phyloP scores from a whole-genome alignment of 2,797 vertebrate genomes.

The Pterois miles region DNA sequence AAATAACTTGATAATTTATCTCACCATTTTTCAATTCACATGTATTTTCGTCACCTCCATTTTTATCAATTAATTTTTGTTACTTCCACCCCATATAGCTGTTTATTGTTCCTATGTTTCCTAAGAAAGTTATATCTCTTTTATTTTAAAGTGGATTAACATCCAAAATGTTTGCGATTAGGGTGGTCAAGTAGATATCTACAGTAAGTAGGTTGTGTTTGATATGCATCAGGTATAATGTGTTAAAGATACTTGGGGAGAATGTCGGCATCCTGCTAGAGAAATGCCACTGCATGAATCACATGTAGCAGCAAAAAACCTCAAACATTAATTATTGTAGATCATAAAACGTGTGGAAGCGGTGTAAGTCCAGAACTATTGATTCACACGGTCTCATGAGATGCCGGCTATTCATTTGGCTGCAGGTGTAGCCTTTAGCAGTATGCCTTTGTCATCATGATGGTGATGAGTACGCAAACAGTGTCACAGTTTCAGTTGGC shows the following conservation, averaged over 20 bases:
- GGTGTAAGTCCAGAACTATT: neutral
- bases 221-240: neutral
- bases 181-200: neutral
- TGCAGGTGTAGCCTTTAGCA: slow-evolving; percentile 1
- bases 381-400: neutral
- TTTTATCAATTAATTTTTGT: too few species aligned
- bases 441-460: slow-evolving; percentile 26
- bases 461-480: slow-evolving; percentile 24
- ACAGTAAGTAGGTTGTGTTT: neutral
- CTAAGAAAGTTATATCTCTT: neutral
- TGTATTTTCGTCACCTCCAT: too few species aligned
- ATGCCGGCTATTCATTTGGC: neutral
- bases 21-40: too few species aligned
- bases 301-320: neutral
- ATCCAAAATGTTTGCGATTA: neutral
- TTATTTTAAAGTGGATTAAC: neutral
- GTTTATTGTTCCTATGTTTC: neutral
- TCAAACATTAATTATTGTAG: neutral
- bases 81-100: neutral
- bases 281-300: slow-evolving; percentile 1
- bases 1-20: too few species aligned
- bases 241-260: neutral
- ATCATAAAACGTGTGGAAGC: neutral
- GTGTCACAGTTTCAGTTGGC: slow-evolving; percentile 46
- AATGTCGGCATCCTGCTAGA: neutral